Evolutionary conservation across 2,113 vertebrate genomes (phyloP).

Genomic region (Lutjanus erythropterus): DNA sequence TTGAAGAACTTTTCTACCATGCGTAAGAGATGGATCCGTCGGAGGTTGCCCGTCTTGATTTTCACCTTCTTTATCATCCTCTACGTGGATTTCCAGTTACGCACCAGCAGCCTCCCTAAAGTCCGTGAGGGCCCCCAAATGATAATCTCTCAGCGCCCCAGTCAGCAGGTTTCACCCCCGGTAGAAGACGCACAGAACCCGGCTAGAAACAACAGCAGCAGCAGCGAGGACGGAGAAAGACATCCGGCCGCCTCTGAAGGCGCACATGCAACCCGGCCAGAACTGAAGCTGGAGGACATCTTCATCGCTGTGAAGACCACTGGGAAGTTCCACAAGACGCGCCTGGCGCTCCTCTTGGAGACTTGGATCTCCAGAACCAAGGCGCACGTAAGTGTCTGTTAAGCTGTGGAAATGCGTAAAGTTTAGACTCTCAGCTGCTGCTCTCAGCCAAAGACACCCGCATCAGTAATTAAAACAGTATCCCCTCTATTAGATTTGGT

Average conservation of each 20-base stretch:
- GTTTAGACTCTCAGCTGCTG: background rate
- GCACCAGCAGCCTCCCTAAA: constrained; percentile 44
- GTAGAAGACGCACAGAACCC: constrained; percentile 64
- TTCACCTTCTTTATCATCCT: constrained; percentile 74
- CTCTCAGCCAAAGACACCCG: background rate
- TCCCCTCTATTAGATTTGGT: background rate
- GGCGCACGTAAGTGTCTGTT: constrained; percentile 86
- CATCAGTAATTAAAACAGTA: background rate
- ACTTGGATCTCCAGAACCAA: constrained; percentile 92
- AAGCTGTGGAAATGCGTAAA: accelerated
- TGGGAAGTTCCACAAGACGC: constrained; percentile 88
- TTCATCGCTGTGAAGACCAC: constrained; percentile 94
- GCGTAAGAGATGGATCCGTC: constrained; percentile 68
- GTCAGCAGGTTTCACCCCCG: constrained; percentile 50
- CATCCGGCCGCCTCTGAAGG: background rate
- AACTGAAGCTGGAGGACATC: constrained; percentile 82
- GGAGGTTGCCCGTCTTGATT: constrained; percentile 65
- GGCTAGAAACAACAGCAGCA: background rate
- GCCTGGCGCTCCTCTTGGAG: constrained; percentile 90
- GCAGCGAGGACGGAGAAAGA: background rate
- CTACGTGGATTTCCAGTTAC: constrained; percentile 77
- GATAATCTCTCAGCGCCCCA: too few species aligned
- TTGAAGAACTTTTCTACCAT: constrained; percentile 45
- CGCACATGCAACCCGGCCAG: background rate
- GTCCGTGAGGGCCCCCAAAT: background rate